Percentiles rank a stretch among this genome's conserved stretches.
Evolutionary conservation across 1,140 invertebrate species (phyloP).

Genomic region (Sitophilus oryzae): DNA sequence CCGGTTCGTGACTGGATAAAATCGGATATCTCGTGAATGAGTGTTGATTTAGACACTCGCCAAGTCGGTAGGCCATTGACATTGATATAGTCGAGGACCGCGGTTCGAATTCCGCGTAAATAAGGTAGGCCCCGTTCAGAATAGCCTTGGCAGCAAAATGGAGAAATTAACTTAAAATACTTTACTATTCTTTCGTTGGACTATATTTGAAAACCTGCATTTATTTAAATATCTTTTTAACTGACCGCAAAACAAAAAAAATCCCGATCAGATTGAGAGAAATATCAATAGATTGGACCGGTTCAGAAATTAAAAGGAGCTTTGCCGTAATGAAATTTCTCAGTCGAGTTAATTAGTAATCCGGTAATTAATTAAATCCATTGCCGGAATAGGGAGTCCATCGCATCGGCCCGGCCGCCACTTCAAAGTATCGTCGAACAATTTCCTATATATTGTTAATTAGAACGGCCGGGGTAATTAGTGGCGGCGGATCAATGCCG

Average conservation of each 20-base stretch:
- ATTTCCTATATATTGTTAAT: slow-evolving; percentile 46
- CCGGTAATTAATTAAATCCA: slow-evolving; percentile 45
- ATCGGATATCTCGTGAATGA: no score
- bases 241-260: slow-evolving; percentile 23
- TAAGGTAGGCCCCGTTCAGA: no score
- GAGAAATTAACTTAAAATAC: no score
- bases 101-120: no score
- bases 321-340: slow-evolving; percentile 36
- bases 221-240: no score
- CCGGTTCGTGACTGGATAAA: no score
- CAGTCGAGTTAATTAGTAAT: slow-evolving; percentile 43
- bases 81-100: no score
- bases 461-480: slow-evolving; percentile 43
- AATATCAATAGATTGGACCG: slow-evolving; percentile 10
- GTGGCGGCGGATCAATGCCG: slow-evolving; percentile 33
- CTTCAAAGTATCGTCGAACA: slow-evolving; percentile 45
- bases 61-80: no score
- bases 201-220: no score
- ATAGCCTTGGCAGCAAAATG: no score
- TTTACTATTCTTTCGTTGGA: no score
- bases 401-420: slow-evolving; percentile 26
- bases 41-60: no score
- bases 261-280: slow-evolving; percentile 8
- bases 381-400: slow-evolving; percentile 35
- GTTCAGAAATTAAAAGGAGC: slow-evolving; percentile 22